Evolutionary conservation across 2,797 vertebrate genomes (phyloP).

Genomic region (Peromyscus nudipes): DNA sequence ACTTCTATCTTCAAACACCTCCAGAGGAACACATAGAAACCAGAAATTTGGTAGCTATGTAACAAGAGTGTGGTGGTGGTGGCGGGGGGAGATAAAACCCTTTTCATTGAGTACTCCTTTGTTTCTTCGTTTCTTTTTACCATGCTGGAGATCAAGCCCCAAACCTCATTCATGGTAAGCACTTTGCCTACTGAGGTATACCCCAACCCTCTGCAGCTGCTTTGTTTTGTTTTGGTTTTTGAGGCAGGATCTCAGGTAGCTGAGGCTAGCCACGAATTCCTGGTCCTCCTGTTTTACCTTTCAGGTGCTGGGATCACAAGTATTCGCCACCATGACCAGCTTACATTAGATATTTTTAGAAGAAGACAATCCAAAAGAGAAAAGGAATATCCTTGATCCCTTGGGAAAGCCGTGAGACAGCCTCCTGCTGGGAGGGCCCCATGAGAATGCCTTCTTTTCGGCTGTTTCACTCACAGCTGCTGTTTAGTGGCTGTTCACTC

Average conservation of each 20-base stretch:
- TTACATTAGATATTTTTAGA: conserved; percentile 16
- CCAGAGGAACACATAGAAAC: background rate
- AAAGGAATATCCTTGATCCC: too few species aligned
- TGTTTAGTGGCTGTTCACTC: background rate
- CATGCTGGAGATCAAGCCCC: background rate
- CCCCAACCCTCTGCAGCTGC: background rate
- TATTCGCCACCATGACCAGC: background rate
- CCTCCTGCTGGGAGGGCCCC: background rate
- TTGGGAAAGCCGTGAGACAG: background rate
- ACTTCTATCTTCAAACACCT: background rate
- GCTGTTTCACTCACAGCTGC: background rate
- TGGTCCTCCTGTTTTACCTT: background rate
- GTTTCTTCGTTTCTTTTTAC: background rate
- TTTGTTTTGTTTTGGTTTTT: background rate
- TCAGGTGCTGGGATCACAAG: background rate
- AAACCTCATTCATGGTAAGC: background rate
- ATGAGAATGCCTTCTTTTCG: background rate
- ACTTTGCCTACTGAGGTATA: background rate
- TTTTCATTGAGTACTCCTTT: background rate
- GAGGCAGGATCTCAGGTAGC: background rate
- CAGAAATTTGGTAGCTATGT: background rate
- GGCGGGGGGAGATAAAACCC: too few species aligned
- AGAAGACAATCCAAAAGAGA: background rate
- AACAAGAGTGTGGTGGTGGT: background rate
- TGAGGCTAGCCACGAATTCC: background rate